Base-by-base conservation (phyloP, 2,797 vertebrate species). In the Loriculus beryllinus region DNA sequence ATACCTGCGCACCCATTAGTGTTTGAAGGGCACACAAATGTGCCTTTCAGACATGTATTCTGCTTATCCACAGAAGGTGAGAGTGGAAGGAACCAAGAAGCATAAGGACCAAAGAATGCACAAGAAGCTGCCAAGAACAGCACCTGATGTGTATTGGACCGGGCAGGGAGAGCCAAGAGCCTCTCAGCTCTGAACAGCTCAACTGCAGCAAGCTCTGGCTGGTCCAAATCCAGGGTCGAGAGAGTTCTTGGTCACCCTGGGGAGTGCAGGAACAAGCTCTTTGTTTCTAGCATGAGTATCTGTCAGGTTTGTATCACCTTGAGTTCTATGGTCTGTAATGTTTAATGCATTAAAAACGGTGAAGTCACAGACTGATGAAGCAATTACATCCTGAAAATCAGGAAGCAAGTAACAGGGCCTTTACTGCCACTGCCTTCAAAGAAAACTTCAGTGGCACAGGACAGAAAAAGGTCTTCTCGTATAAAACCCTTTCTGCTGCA, bases 81-180 rank as follows among this genome's bases (percentile, higher is more conserved):
- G 3, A 49, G 31, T 21, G 39, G 39, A 72, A 69, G 43, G 40
- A 77, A 5, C 16, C 29, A 14, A 42, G 68, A 87, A 67, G 51
- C 31, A 43, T 13, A 21, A 59, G 51, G 33, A 23, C 18, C 62
- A 39, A 48, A 64, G 21, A 23, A 31, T 1, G 4, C n/a, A 49
- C 28, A 14, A 25, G 35, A 51, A 69, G 17, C 49, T 39, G 45
- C 42, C 12, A 42, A 45, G 42, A 70, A 33, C 1, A 2, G 22
- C 8, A 2, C 16, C 51, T 0, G 0, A 3, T 23, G 6, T 1
- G 0, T 4, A 21, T 62, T 9, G 31, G 67, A 6, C 4, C 0
- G 1, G 21, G 21, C 5, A 4, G 12, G 42, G 21, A 68, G 21
- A 54, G 21, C 29, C 3, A 4, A 4, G 33, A 25, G 8, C 25